phyloP scores from a whole-genome alignment of 2,797 vertebrate genomes.

The Lophotriccus pileatus region DNA sequence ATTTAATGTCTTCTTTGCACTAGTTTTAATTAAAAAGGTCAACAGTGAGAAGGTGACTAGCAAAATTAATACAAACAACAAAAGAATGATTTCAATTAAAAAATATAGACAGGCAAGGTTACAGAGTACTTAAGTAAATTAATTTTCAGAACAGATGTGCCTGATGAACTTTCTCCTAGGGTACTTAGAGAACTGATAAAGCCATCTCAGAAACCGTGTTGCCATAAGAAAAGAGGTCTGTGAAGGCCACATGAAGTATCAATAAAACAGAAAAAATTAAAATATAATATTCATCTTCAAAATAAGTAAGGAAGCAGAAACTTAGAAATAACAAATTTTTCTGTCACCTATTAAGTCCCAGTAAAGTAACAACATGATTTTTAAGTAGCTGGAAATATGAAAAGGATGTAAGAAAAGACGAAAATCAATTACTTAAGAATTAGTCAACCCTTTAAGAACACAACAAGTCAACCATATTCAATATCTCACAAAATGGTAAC shows the following conservation, averaged over 20 bases:
- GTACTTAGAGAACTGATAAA: neutral
- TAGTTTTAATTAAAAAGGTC: slow-evolving; percentile 40
- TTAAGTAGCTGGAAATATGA: neutral
- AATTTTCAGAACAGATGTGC: slow-evolving; percentile 11
- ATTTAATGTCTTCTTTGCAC: neutral
- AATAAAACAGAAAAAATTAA: neutral
- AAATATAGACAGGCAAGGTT: slow-evolving; percentile 5
- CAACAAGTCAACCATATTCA: neutral
- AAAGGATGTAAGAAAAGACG: neutral
- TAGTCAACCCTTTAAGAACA: neutral
- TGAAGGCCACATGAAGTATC: neutral
- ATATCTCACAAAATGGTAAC: neutral
- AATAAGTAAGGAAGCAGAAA: neutral
- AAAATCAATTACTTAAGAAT: neutral
- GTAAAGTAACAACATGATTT: neutral
- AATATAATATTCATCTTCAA: neutral
- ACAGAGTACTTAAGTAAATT: slow-evolving; percentile 32
- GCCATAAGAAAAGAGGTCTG: neutral
- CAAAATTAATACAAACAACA: slow-evolving; percentile 8
- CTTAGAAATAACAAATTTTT: neutral
- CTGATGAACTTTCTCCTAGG: neutral
- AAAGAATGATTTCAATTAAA: neutral
- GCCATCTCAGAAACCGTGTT: neutral
- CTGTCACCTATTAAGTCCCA: neutral
- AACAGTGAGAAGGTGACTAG: neutral